Evolutionary conservation across 2,113 vertebrate genomes (phyloP).

Genomic region (western clawed frog (Xenopus tropicalis)): UCB_Xtro_10.0 CM004448.2:21862001-21862500

Average conservation of each 20-base stretch:
- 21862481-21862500: background rate
- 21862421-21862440: constrained; percentile 13
- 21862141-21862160: background rate
- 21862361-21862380: constrained; percentile 1
- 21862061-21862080: no score
- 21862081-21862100: no score
- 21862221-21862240: constrained; percentile 22
- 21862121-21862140: no score
- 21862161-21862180: constrained; percentile 25
- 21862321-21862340: background rate
- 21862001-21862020: no score
- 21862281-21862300: background rate
- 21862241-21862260: background rate
- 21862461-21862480: background rate
- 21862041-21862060: no score
- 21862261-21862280: background rate
- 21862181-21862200: constrained; percentile 37
- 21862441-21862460: background rate
- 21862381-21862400: background rate
- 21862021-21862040: no score
- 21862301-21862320: background rate
- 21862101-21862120: no score
- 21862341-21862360: background rate
- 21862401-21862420: background rate
- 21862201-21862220: constrained; percentile 34